Evolutionary conservation across 2,797 vertebrate species (phyloP).

Genomic region (Coreius guichenoti): DNA sequence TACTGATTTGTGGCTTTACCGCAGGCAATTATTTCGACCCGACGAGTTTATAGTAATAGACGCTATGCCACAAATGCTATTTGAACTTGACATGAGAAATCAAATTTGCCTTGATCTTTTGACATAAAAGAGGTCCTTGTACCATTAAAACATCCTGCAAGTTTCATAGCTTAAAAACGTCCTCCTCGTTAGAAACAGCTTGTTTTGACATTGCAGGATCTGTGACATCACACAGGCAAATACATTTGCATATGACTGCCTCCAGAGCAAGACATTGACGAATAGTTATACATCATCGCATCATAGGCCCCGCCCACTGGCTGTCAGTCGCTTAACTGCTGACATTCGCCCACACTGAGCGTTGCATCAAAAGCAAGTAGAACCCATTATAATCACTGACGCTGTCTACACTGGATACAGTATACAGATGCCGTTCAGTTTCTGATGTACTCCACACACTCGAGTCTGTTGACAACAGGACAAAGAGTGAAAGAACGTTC

Average conservation of each 20-base stretch:
- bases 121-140: not conserved
- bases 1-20: not conserved
- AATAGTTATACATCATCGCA: fast-evolving
- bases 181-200: not conserved
- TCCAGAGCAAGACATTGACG: not conserved
- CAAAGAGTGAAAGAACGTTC: not conserved
- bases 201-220: not conserved
- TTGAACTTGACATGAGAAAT: not conserved
- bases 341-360: not conserved
- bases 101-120: not conserved
- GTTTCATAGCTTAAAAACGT: not conserved
- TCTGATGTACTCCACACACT: too few species aligned
- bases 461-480: not conserved
- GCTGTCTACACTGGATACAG: not conserved
- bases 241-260: not conserved
- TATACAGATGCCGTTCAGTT: not conserved
- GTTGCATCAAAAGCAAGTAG: not conserved
- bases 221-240: not conserved
- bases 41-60: not conserved
- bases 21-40: not conserved
- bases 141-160: not conserved
- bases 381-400: not conserved
- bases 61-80: not conserved
- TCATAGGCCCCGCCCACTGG: not conserved
- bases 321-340: not conserved